phyloP scores from a whole-genome alignment of 2,113 vertebrate species.

The Hippocampus guttulatus region DNA sequence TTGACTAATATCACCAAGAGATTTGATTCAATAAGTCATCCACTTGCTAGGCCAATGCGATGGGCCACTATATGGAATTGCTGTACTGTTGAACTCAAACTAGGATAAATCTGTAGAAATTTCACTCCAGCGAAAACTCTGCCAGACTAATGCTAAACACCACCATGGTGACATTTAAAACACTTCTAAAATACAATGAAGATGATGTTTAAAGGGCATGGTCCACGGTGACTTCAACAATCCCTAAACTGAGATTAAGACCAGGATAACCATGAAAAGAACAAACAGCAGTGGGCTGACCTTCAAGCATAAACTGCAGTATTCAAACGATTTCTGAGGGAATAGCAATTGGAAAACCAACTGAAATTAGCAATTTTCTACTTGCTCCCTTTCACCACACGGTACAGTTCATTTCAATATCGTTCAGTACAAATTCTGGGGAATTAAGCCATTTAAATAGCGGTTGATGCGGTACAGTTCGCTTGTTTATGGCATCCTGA shows the following conservation, averaged over 20 bases:
- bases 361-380: too few species aligned
- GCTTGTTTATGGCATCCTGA: too few species aligned
- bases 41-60: not conserved
- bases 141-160: constrained; percentile 8
- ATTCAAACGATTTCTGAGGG: too few species aligned
- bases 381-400: not conserved
- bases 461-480: too few species aligned
- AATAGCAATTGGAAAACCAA: too few species aligned
- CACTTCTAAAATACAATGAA: constrained; percentile 1
- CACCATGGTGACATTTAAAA: constrained; percentile 2
- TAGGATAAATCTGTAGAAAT: not conserved
- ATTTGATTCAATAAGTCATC: not conserved
- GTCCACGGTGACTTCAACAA: too few species aligned
- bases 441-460: too few species aligned
- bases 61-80: too few species aligned
- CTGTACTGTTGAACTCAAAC: too few species aligned
- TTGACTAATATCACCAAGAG: not conserved
- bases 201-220: not conserved
- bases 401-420: too few species aligned
- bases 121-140: constrained; percentile 16
- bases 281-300: not conserved
- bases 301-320: not conserved
- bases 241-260: not conserved
- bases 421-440: too few species aligned
- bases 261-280: not conserved